Evolutionary conservation across 2,797 vertebrate species (phyloP).

Genomic region (Hippopotamyrus pictus): DNA sequence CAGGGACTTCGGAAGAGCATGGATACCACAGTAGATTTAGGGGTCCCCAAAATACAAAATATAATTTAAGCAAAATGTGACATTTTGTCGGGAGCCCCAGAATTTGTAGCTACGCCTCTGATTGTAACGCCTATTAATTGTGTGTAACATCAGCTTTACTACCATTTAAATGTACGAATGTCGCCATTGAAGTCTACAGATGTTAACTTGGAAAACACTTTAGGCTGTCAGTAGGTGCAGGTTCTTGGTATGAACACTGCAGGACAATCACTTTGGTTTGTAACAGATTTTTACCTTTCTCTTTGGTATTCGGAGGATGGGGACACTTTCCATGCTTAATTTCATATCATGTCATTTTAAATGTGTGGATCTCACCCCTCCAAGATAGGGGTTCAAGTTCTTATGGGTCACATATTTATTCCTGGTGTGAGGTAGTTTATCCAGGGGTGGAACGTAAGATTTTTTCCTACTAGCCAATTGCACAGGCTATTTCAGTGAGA

Average conservation of each 20-base stretch:
- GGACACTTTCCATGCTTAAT: neutral
- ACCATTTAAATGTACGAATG: neutral
- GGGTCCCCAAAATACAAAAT: neutral
- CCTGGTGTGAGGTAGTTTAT: neutral
- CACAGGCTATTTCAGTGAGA: neutral
- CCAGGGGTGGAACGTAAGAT: neutral
- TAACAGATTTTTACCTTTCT: neutral
- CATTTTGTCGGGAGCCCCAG: neutral
- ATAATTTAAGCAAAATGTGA: neutral
- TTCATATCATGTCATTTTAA: neutral
- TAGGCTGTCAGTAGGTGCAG: neutral
- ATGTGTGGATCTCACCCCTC: neutral
- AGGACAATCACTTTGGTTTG: neutral
- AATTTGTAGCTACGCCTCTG: neutral
- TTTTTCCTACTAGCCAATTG: neutral
- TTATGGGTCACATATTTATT: neutral
- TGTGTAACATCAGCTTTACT: neutral
- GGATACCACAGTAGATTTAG: neutral
- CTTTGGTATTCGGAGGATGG: neutral
- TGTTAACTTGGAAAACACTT: neutral
- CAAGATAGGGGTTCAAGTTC: neutral
- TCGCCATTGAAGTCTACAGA: neutral
- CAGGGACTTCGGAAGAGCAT: neutral
- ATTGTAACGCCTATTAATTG: neutral
- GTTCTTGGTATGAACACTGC: neutral